phyloP scores from a whole-genome alignment of 1,140 invertebrate species.

The Gryllus bimaculatus region DNA sequence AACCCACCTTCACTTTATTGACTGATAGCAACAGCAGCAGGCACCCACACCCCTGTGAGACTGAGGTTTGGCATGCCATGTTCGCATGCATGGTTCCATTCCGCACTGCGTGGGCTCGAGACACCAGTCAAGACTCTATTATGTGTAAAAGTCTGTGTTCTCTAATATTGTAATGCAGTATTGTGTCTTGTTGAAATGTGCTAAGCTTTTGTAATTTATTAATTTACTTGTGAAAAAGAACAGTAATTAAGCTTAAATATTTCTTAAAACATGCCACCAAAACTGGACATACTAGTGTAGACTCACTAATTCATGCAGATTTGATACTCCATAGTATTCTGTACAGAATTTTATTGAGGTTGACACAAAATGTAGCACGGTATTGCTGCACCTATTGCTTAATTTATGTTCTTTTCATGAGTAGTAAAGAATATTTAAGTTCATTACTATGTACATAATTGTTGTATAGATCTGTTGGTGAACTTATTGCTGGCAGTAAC shows the following conservation, averaged over 20 bases:
- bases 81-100: neutral
- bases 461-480: no score
- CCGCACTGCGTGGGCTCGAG: neutral
- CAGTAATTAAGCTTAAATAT: neutral
- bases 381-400: no score
- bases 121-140: neutral
- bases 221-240: neutral
- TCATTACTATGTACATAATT: no score
- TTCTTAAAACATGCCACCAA: neutral
- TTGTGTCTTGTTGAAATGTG: conserved; percentile 1
- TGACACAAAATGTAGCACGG: no score
- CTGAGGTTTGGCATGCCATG: neutral
- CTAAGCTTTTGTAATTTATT: conserved; percentile 2
- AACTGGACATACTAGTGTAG: no score
- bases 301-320: no score
- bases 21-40: conserved; percentile 10
- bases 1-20: neutral
- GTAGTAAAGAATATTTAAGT: no score
- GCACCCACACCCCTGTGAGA: conserved; percentile 9
- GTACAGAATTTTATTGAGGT: no score
- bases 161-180: neutral
- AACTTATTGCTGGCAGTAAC: no score
- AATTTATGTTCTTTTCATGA: no score
- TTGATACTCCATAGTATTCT: no score
- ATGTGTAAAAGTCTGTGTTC: neutral